A percentile compares a stretch with the other conserved stretches of the same genome.
Evolutionary conservation across 2,797 vertebrate species (phyloP).

Genomic region (Sebastes cheni): DNA sequence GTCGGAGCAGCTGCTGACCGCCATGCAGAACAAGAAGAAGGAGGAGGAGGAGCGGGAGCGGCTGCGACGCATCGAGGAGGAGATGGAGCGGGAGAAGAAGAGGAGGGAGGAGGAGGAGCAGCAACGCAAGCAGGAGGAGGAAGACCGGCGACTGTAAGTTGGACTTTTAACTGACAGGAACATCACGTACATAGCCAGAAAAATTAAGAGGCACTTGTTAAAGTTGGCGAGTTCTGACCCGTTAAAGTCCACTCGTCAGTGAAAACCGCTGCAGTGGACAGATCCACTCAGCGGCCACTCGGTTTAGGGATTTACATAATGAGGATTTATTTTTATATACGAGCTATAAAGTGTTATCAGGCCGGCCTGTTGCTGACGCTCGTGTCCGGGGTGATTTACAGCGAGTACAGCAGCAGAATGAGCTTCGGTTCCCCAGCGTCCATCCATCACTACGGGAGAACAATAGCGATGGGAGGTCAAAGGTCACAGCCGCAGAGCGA

Average conservation of each 20-base stretch:
- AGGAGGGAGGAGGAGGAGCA: conserved; percentile 90
- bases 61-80: conserved; percentile 90
- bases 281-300: background rate
- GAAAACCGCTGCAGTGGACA: conserved; percentile 6
- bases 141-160: conserved; percentile 90
- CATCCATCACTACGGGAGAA: no score
- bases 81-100: conserved; percentile 92
- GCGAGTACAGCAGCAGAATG: background rate
- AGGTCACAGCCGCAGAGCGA: background rate
- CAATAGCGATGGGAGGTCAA: background rate
- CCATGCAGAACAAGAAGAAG: conserved; percentile 93
- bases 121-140: conserved; percentile 87
- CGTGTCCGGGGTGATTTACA: background rate
- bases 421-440: background rate
- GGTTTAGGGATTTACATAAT: conserved; percentile 30
- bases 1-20: conserved; percentile 89
- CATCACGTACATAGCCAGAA: background rate
- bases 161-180: background rate
- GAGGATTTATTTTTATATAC: background rate
- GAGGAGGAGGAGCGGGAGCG: conserved; percentile 94
- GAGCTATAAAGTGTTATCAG: conserved; percentile 1
- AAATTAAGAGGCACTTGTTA: background rate
- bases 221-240: background rate
- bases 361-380: background rate
- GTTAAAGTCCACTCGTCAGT: background rate